Evolutionary conservation across 2,888 invertebrate species (phyloP).

Genomic region (Pollenia amentaria): DNA sequence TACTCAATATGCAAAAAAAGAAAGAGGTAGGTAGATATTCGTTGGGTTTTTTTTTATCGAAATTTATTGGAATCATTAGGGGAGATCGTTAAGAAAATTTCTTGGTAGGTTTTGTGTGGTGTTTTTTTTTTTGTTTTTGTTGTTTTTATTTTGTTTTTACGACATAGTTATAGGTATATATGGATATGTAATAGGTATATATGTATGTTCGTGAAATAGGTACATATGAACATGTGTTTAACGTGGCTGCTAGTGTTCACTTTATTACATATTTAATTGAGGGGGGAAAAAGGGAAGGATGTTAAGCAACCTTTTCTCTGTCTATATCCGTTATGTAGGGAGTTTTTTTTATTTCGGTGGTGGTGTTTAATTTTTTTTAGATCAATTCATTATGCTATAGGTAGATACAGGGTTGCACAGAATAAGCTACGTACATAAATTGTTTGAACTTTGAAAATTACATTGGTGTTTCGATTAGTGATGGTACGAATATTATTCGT

Average conservation of each 20-base stretch:
- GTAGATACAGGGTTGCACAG: not conserved
- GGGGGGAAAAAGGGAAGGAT: too few species aligned
- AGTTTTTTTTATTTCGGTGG: too few species aligned
- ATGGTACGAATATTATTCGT: too few species aligned
- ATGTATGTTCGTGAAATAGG: not conserved
- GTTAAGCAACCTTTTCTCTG: too few species aligned
- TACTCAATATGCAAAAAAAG: conserved; percentile 3
- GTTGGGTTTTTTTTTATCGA: conserved; percentile 12
- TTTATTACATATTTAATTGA: too few species aligned
- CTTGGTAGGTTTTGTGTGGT: conserved; percentile 15
- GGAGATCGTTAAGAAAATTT: conserved; percentile 60
- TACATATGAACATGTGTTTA: not conserved
- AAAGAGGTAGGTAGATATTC: not conserved
- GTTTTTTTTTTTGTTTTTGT: not conserved
- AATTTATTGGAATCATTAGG: conserved; percentile 56
- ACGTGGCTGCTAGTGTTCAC: too few species aligned
- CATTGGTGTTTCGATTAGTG: too few species aligned
- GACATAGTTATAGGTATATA: not conserved
- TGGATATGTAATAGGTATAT: not conserved
- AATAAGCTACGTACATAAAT: conserved; percentile 5
- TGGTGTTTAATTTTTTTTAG: too few species aligned
- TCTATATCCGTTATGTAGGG: too few species aligned
- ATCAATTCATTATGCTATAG: too few species aligned
- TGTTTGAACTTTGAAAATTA: too few species aligned
- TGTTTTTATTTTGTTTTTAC: conserved; percentile 26